Evolutionary conservation across 2,888 invertebrate genomes (phyloP).

Genomic region (Stenodera caucasica): DNA sequence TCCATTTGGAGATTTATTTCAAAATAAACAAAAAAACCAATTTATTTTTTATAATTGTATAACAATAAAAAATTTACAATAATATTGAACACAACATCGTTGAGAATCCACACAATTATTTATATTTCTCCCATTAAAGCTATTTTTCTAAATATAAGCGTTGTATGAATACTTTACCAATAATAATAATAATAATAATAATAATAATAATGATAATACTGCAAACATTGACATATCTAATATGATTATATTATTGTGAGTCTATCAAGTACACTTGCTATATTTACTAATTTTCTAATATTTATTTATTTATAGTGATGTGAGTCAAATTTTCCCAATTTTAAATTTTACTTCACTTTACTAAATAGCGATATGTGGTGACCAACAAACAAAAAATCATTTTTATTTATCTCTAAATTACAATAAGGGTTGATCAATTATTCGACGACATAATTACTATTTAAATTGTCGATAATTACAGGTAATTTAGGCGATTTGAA

Average conservation of each 20-base stretch:
- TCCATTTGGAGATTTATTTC: slow-evolving; percentile 41
- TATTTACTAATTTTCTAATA: background rate
- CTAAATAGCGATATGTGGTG: no score
- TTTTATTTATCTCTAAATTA: no score
- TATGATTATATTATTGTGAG: slow-evolving; percentile 13
- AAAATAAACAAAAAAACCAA: slow-evolving; percentile 34
- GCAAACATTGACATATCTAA: slow-evolving; percentile 27
- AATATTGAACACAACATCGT: slow-evolving; percentile 23
- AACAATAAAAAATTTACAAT: slow-evolving; percentile 29
- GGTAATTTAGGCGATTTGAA: no score
- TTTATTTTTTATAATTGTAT: slow-evolving; percentile 34
- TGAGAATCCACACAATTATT: slow-evolving; percentile 23
- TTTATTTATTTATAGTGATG: background rate
- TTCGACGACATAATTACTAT: no score
- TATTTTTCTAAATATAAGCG: slow-evolving; percentile 24
- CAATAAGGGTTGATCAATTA: no score
- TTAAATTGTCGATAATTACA: no score
- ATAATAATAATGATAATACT: slow-evolving; percentile 24
- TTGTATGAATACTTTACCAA: slow-evolving; percentile 9
- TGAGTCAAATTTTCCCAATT: no score
- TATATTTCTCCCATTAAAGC: slow-evolving; percentile 25
- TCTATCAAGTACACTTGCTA: slow-evolving; percentile 27
- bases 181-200: slow-evolving; percentile 20
- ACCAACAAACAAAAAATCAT: no score
- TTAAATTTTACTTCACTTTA: no score